A percentile compares a stretch with the other conserved stretches of the same genome.
phyloP scores from a whole-genome alignment of 2,888 invertebrate species.

The Hemaris fuciformis region DNA sequence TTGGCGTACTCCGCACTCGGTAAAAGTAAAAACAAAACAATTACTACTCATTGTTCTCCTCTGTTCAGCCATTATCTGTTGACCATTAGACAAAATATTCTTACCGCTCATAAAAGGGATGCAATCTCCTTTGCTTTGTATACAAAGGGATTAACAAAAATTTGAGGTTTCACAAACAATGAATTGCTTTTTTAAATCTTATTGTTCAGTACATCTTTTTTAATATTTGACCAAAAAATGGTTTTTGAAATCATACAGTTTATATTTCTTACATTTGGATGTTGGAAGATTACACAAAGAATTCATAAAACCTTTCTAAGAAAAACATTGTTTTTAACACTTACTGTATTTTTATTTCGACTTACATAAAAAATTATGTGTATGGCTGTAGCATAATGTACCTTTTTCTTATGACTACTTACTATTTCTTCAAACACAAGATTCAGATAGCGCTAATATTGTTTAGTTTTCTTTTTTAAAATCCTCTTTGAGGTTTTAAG shows the following conservation, averaged over 20 bases:
- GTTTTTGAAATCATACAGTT: not conserved
- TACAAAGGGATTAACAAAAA: constrained; percentile 20
- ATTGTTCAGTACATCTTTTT: not conserved
- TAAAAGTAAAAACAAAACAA: constrained; percentile 45
- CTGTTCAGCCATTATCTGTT: constrained; percentile 49
- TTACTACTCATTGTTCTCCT: constrained; percentile 50
- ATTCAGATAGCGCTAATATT: too few relatives aligned
- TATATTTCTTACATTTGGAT: not conserved
- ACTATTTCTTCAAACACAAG: too few relatives aligned
- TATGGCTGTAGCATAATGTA: not conserved
- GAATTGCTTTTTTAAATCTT: constrained; percentile 14
- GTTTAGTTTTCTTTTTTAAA: too few relatives aligned
- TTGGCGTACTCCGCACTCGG: constrained; percentile 22
- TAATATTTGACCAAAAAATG: not conserved
- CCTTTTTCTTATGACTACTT: not conserved
- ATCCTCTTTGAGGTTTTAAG: too few relatives aligned
- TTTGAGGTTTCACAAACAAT: constrained; percentile 16
- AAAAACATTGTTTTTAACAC: not conserved
- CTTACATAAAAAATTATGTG: not conserved
- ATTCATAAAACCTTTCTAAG: not conserved
- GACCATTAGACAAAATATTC: constrained; percentile 29
- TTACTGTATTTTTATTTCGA: not conserved
- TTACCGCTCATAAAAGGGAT: constrained; percentile 11
- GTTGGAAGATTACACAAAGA: not conserved
- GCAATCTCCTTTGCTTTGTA: constrained; percentile 25